Evolutionary conservation across 2,113 vertebrate species (phyloP).

Genomic region (Panthera leo): DNA sequence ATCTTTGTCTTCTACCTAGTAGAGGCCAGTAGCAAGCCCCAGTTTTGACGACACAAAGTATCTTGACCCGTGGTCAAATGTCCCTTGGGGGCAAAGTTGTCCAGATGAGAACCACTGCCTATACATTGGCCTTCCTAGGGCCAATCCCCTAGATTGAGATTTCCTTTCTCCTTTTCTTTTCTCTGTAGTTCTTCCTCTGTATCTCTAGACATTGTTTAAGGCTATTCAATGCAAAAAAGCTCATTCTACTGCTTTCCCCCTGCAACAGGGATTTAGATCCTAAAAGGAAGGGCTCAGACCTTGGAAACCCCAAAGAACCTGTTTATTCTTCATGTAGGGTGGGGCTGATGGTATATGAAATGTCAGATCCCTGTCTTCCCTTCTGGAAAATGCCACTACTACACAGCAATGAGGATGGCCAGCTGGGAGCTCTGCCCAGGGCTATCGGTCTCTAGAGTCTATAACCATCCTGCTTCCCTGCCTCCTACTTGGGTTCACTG

Average conservation of each 20-base stretch:
- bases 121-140: neutral
- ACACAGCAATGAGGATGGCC: accelerated
- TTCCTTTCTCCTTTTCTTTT: neutral
- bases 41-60: neutral
- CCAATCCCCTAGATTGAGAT: neutral
- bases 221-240: neutral
- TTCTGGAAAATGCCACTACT: neutral
- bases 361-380: neutral
- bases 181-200: accelerated
- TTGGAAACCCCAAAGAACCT: neutral
- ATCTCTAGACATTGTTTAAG: neutral
- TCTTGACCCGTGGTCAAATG: neutral
- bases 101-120: neutral
- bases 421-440: neutral
- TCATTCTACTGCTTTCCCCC: neutral
- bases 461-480: neutral
- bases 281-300: neutral
- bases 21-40: neutral
- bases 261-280: neutral
- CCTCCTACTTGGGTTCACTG: neutral
- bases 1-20: neutral
- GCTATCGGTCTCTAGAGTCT: neutral
- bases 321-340: neutral
- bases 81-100: neutral
- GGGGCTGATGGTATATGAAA: neutral